phyloP scores from a whole-genome alignment of 2,797 vertebrate genomes.

The Coreius guichenoti region DNA sequence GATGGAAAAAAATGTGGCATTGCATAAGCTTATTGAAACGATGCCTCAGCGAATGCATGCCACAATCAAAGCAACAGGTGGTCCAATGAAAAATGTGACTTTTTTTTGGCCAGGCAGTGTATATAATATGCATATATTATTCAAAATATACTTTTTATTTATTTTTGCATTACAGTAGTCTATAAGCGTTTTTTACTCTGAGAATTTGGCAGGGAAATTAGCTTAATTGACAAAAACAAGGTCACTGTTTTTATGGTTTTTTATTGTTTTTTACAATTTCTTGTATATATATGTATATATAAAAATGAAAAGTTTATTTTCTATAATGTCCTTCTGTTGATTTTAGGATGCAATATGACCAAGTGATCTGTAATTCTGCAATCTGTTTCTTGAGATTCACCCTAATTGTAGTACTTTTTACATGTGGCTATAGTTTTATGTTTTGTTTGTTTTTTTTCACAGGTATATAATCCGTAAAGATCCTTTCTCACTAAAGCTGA shows the following conservation, averaged over 20 bases:
- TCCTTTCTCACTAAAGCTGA: neutral
- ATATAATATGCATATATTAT: neutral
- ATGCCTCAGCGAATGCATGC: neutral
- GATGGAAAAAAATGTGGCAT: neutral
- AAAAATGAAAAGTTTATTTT: neutral
- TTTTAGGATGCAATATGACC: neutral
- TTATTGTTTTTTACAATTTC: too few relatives aligned
- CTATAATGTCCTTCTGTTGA: neutral
- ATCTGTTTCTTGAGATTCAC: neutral
- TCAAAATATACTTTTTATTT: neutral
- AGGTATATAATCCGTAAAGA: conserved; percentile 47
- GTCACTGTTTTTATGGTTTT: too few relatives aligned
- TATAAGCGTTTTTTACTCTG: neutral
- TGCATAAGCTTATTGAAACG: neutral
- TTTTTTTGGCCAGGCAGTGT: neutral
- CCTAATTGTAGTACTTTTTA: too few relatives aligned
- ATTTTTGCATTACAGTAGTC: neutral
- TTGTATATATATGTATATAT: too few relatives aligned
- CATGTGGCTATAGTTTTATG: too few relatives aligned
- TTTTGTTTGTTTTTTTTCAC: neutral
- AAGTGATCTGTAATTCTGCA: neutral
- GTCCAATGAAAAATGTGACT: neutral
- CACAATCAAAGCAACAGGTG: neutral
- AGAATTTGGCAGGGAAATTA: neutral
- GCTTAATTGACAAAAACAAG: neutral